phyloP scores from a whole-genome alignment of 2,797 vertebrate genomes.

The Tenualosa thibaudeaui region DNA sequence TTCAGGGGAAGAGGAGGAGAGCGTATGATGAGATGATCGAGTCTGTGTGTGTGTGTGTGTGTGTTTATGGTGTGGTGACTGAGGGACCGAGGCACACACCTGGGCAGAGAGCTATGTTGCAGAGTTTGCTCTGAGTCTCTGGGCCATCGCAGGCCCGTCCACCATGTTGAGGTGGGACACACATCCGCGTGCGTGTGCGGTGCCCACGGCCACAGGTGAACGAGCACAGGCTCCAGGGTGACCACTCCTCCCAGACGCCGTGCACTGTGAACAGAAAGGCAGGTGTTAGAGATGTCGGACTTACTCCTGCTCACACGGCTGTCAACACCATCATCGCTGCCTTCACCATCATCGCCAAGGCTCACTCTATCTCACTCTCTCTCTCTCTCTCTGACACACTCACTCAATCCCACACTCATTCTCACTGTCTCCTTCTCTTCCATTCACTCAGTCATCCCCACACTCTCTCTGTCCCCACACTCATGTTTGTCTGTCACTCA shows the following conservation, averaged over 20 bases:
- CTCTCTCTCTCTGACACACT: not conserved
- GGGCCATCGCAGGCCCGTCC: slow-evolving; percentile 96
- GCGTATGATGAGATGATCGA: not conserved
- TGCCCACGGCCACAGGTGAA: slow-evolving; percentile 99
- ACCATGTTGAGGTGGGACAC: slow-evolving; percentile 94
- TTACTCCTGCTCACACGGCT: not conserved
- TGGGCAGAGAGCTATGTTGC: slow-evolving; percentile 99
- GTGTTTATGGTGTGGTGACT: not conserved
- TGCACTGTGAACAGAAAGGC: slow-evolving; percentile 82
- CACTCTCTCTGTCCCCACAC: not conserved
- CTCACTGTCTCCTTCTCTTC: not conserved
- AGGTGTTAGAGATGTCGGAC: slow-evolving; percentile 47
- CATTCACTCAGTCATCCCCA: not conserved
- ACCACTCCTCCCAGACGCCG: slow-evolving; percentile 99
- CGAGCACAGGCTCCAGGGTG: slow-evolving; percentile 98
- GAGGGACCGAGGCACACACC: slow-evolving; percentile 69
- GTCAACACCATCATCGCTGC: no score
- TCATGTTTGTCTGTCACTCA: not conserved
- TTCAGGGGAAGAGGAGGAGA: not conserved
- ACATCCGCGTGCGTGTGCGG: slow-evolving; percentile 94
- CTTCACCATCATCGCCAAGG: not conserved
- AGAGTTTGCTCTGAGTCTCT: slow-evolving; percentile 98
- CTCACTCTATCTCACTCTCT: not conserved
- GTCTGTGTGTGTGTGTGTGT: not conserved
- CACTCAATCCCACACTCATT: not conserved